Percentiles rank a stretch among this genome's conserved stretches.
phyloP scores from a whole-genome alignment of 2,113 vertebrate species.

The Notarius lentiginosus region DNA sequence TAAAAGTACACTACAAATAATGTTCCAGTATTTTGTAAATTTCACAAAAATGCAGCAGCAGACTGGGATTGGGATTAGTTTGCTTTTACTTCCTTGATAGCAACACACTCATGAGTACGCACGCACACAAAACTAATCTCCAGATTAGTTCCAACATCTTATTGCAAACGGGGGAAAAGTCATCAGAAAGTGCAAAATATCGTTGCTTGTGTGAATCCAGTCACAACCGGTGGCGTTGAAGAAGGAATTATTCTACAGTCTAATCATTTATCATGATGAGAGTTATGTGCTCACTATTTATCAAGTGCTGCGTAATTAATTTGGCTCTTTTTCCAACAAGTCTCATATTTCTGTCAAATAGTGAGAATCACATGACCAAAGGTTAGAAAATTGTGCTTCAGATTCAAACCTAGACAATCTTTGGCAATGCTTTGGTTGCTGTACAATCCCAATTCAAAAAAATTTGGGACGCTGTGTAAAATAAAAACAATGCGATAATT shows the following conservation, averaged over 20 bases:
- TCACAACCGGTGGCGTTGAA: not conserved
- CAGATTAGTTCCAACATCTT: not conserved
- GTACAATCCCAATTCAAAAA: not conserved
- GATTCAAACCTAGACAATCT: slow-evolving; percentile 19
- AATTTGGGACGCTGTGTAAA: too few relatives aligned
- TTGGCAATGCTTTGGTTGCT: slow-evolving; percentile 31
- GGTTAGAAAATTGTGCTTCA: slow-evolving; percentile 8
- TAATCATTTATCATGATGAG: not conserved
- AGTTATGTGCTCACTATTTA: not conserved
- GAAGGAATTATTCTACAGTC: not conserved
- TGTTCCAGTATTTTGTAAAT: not conserved
- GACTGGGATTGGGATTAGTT: slow-evolving; percentile 16
- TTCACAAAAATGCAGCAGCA: slow-evolving; percentile 29
- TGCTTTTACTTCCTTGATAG: too few relatives aligned
- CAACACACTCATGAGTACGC: not conserved
- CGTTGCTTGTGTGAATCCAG: not conserved
- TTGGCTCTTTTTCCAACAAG: not conserved
- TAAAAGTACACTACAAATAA: not conserved
- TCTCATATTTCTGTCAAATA: not conserved
- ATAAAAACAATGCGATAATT: too few relatives aligned
- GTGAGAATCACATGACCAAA: not conserved
- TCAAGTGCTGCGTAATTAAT: not conserved
- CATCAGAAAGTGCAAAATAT: slow-evolving; percentile 1
- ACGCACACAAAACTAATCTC: not conserved
- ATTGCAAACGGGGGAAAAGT: slow-evolving; percentile 9